A percentile compares a stretch with the other conserved stretches of the same genome.
These are phyloP conservation scores for Anhinga rufa DNA, from an alignment of 2,113 vertebrate species.

Conservation along the genomic window DNA sequence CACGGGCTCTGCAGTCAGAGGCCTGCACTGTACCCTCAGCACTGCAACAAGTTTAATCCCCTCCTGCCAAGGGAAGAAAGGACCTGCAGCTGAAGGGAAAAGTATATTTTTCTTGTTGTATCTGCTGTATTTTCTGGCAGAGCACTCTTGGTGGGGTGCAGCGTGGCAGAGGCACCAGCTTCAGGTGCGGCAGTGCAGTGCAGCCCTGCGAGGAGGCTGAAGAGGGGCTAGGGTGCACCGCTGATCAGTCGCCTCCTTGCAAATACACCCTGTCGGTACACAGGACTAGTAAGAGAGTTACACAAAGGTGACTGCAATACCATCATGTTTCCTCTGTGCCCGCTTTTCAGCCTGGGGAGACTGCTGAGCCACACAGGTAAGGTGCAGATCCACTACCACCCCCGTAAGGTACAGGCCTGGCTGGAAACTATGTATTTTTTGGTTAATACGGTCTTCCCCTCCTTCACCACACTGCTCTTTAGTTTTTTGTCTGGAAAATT, in stretches of 20 bases:
- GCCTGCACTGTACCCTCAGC: not conserved
- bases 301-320: not conserved
- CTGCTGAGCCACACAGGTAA: not conserved
- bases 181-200: rapidly evolving
- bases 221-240: rapidly evolving
- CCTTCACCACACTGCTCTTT: not conserved
- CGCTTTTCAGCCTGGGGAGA: not conserved
- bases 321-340: not conserved
- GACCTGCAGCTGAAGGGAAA: not conserved
- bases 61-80: not conserved
- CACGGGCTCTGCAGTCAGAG: rapidly evolving
- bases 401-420: rapidly evolving
- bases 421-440: not conserved
- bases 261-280: not conserved
- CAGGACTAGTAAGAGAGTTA: not conserved
- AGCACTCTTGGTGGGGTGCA: rapidly evolving
- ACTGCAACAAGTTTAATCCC: not conserved
- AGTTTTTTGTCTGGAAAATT: not conserved
- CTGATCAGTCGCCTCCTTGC: rapidly evolving
- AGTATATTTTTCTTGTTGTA: rapidly evolving
- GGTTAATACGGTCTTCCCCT: not conserved
- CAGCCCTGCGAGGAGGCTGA: not conserved
- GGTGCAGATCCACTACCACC: too few species aligned
- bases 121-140: not conserved
- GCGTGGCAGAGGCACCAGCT: not conserved